phyloP scores from a whole-genome alignment of 1,140 invertebrate species.

The Cydia amplana region DNA sequence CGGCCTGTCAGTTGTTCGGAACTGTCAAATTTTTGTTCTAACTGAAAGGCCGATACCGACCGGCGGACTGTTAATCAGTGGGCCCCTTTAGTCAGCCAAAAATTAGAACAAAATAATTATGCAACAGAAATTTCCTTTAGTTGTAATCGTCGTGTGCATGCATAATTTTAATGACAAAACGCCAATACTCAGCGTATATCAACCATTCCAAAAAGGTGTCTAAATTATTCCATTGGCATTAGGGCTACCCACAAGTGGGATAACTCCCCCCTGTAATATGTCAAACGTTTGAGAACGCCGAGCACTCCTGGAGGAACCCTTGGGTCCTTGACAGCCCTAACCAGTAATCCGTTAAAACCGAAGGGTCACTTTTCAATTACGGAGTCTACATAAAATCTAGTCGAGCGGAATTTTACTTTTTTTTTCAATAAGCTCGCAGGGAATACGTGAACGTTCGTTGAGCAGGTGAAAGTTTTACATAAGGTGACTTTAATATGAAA shows the following conservation, averaged over 20 bases:
- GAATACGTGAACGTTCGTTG: not conserved
- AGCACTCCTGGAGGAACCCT: slow-evolving; percentile 37
- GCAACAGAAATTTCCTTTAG: too few relatives aligned
- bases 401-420: slow-evolving; percentile 40
- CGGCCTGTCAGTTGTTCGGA: too few relatives aligned
- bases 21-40: too few relatives aligned
- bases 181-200: not conserved
- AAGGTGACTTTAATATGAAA: too few relatives aligned
- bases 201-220: slow-evolving; percentile 15
- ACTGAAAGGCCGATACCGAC: too few relatives aligned
- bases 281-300: slow-evolving; percentile 42
- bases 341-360: slow-evolving; percentile 58
- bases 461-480: not conserved
- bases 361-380: slow-evolving; percentile 62
- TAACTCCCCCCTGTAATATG: slow-evolving; percentile 48
- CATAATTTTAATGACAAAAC: not conserved
- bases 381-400: slow-evolving; percentile 48
- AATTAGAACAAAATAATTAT: too few relatives aligned
- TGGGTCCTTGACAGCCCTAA: slow-evolving; percentile 50
- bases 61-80: too few relatives aligned
- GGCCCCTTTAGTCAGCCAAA: too few relatives aligned
- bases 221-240: slow-evolving; percentile 29
- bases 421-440: slow-evolving; percentile 18
- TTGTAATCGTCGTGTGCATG: not conserved
- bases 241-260: slow-evolving; percentile 33